Evolutionary conservation across 2,888 invertebrate species (phyloP), one percentile per base, ranked within the genome.

Genomic region (Polylopha cassiicola): DNA sequence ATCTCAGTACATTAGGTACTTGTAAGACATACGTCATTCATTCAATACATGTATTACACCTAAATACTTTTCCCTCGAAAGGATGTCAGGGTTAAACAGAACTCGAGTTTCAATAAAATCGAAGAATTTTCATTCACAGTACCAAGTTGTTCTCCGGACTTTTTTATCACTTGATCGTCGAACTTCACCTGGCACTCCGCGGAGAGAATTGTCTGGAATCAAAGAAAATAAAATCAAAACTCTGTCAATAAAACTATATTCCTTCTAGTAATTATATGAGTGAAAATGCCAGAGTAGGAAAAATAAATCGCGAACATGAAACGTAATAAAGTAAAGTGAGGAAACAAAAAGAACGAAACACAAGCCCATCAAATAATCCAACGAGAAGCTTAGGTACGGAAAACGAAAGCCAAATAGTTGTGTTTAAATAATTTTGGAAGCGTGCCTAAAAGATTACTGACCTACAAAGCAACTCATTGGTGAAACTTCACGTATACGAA

Each of bases 401-500:
- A 50, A 54, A 50, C 17, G 46, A 57, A 65, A 65, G 58, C 61
- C 54, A 58, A 46, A 42, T 50, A 47, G 48, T 27, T 38, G 17
- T 22, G 15, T 20, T 18, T 9, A 15, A 29, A 31, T 55, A 55
- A 51, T 53, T 48, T 52, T 49, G 65, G 65, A 70, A 71, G 61
- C 61, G 60, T 71, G 71, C 66, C 73, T 68, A 65, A 66, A 66
- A 59, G 58, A 65, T 44, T 80, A 84, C 84, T 85, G 74, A 84
- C 84, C 82, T 82, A 82, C 74, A 71, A 77, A 77, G 68, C 68
- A 72, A 74, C 61, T 81, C 78, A 79, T 72, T 77, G 80, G 66
- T 73, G 77, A 66, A 73, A 71, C 67, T 70, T 77, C 68, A 81
- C 78, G 77, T 66, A 63, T 62, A 82, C 77, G 79, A 65, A 82